Percentiles rank a stretch among this genome's conserved stretches.
Evolutionary conservation across 1,140 invertebrate species (phyloP).

Genomic region (Drosophila sucinea): DNA sequence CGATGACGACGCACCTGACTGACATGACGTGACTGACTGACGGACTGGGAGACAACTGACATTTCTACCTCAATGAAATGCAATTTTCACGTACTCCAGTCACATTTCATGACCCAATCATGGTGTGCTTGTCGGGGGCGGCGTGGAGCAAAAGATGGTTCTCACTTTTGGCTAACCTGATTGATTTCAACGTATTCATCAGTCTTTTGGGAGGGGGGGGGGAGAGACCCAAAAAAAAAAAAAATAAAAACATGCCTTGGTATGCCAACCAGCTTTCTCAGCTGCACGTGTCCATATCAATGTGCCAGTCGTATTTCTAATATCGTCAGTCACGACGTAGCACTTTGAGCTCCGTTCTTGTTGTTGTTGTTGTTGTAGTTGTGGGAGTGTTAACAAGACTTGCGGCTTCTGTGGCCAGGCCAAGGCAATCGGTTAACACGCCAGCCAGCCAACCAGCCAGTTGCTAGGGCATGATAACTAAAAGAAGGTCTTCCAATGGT

Average conservation of each 20-base stretch:
- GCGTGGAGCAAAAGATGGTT: constrained; percentile 16
- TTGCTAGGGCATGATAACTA: too few species aligned
- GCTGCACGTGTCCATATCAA: constrained; percentile 43
- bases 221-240: neutral
- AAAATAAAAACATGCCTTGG: constrained; percentile 17
- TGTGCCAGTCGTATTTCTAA: constrained; percentile 30
- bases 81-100: constrained; percentile 73
- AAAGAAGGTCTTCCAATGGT: too few species aligned
- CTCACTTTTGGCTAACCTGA: constrained; percentile 60
- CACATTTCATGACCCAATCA: constrained; percentile 58
- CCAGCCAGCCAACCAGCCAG: neutral
- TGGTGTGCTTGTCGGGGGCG: constrained; percentile 2
- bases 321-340: constrained; percentile 36
- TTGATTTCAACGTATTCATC: constrained; percentile 73
- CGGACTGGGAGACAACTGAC: neutral
- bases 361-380: constrained; percentile 5
- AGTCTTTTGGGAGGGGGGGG: constrained; percentile 6
- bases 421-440: constrained; percentile 23
- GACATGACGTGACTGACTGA: constrained; percentile 40
- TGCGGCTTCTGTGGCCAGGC: constrained; percentile 16
- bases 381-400: constrained; percentile 7
- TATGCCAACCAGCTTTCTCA: constrained; percentile 36
- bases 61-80: constrained; percentile 53
- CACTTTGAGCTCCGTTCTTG: constrained; percentile 4
- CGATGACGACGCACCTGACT: constrained; percentile 27